These are phyloP conservation scores for Lamprologus sp. DNA, from an alignment of 2,113 vertebrate species.

Conservation along the genomic window DNA sequence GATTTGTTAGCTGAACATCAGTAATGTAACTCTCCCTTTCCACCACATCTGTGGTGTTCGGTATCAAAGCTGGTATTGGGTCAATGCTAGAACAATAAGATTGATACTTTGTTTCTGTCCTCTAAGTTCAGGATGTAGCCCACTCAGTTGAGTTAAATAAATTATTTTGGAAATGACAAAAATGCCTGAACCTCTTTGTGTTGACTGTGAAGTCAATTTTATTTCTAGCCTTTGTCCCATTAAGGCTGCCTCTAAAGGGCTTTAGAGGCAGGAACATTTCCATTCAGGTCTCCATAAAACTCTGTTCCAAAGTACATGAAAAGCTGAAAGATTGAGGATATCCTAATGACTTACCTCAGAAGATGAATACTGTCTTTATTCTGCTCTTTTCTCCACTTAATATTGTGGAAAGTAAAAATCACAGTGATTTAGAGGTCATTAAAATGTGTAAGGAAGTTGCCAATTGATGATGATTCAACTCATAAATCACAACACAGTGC, in stretches of 20 bases:
- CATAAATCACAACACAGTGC: neutral
- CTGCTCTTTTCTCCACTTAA: neutral
- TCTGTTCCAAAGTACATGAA: neutral
- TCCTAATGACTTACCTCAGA: neutral
- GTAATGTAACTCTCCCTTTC: neutral
- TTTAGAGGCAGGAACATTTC: neutral
- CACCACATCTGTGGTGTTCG: neutral
- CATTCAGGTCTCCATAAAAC: neutral
- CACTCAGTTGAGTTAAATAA: neutral
- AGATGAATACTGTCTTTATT: neutral
- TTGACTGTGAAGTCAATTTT: neutral
- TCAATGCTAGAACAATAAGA: rapidly evolving
- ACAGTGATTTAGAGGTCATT: neutral
- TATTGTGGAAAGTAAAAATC: neutral
- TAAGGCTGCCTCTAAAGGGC: neutral
- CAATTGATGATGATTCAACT: neutral
- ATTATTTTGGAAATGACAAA: neutral
- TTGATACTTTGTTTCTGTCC: neutral
- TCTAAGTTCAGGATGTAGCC: neutral
- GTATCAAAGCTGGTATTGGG: neutral
- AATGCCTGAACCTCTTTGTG: neutral
- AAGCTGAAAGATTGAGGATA: neutral
- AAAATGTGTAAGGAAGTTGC: neutral
- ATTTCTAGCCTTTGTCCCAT: neutral
- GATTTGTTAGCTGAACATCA: neutral